Conservation (phyloP, 2,888 invertebrate genomes). For the Drosophila nr. perissopoda region DNA sequence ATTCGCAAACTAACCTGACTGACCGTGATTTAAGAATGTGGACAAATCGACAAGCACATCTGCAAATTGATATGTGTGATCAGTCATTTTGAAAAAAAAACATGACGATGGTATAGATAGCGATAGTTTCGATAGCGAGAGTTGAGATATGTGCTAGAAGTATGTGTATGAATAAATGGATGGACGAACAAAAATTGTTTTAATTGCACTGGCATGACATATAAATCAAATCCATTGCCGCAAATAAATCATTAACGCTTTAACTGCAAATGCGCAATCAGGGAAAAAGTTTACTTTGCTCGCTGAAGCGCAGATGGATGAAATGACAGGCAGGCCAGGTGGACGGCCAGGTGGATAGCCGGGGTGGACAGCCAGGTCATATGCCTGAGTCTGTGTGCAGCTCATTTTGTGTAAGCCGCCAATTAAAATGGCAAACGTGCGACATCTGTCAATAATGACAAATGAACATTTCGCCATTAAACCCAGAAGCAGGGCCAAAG, state of each 20-base stretch:
- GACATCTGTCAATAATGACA: conserved; percentile 81
- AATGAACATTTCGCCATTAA: conserved; percentile 75
- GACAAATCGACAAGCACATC: conserved; percentile 85
- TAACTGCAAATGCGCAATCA: conserved; percentile 70
- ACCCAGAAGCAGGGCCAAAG: conserved; percentile 32
- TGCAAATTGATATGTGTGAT: conserved; percentile 80
- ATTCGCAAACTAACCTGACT: conserved; percentile 84
- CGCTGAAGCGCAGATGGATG: conserved; percentile 34
- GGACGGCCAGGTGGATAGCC: neutral
- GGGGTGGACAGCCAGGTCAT: conserved; percentile 37
- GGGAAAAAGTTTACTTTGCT: conserved; percentile 58
- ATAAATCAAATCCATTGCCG: conserved; percentile 69
- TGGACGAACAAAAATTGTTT: neutral
- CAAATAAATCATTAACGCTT: conserved; percentile 79
- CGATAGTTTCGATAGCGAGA: conserved; percentile 6
- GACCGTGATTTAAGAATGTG: conserved; percentile 85
- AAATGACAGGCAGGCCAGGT: conserved; percentile 15
- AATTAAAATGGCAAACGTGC: conserved; percentile 80
- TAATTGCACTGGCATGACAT: conserved; percentile 39
- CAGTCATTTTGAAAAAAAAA: conserved; percentile 58
- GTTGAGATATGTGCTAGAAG: conserved; percentile 1
- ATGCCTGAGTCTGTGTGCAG: conserved; percentile 33
- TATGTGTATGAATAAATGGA: neutral
- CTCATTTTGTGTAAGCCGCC: conserved; percentile 77
- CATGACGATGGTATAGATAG: conserved; percentile 30